phyloP scores from a whole-genome alignment of 2,113 vertebrate genomes.

The Trematomus loennbergii region DNA sequence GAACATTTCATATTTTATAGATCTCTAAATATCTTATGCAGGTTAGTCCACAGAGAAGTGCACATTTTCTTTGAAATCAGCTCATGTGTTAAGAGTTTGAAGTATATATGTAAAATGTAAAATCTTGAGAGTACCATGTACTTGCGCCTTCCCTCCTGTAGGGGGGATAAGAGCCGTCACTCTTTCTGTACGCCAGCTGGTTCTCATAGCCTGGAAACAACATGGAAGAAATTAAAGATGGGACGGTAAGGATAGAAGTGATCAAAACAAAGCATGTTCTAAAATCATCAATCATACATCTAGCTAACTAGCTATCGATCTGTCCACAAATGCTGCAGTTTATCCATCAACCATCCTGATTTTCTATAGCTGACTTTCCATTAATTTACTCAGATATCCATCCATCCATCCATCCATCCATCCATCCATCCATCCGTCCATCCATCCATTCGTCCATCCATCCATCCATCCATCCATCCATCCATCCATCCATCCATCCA shows the following conservation, averaged over 20 bases:
- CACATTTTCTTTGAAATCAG: neutral
- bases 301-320: neutral
- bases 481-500: neutral
- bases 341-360: neutral
- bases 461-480: neutral
- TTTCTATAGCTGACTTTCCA: no score
- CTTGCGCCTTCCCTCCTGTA: slow-evolving; percentile 82
- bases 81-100: neutral
- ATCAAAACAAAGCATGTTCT: neutral
- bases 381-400: no score
- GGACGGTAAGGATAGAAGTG: neutral
- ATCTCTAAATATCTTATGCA: neutral
- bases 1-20: neutral
- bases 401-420: neutral
- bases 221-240: neutral
- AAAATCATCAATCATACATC: neutral
- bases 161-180: slow-evolving; percentile 83
- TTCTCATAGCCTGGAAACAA: slow-evolving; percentile 81
- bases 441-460: neutral
- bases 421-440: neutral
- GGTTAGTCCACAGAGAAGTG: neutral
- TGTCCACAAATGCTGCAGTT: neutral
- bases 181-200: slow-evolving; percentile 78
- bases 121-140: slow-evolving; percentile 79
- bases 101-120: neutral